Evolutionary conservation across 1,140 invertebrate genomes (phyloP).

Genomic region (Littorina saxatilis): DNA sequence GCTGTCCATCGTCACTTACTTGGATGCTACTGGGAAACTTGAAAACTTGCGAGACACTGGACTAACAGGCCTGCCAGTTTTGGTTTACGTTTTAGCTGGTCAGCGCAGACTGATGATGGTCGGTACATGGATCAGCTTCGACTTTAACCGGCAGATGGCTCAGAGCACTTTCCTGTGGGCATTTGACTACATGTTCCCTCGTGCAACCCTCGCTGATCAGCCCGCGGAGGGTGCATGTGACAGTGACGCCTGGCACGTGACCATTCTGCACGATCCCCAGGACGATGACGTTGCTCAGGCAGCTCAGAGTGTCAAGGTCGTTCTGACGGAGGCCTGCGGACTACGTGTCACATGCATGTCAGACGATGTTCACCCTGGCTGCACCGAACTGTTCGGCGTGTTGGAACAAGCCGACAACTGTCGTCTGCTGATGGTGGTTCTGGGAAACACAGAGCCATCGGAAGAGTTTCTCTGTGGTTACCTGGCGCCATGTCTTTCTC

Average conservation of each 20-base stretch:
- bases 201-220: not conserved
- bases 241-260: not conserved
- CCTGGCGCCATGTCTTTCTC: not conserved
- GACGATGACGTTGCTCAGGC: not conserved
- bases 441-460: not conserved
- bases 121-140: not conserved
- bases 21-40: too few species aligned
- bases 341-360: slow-evolving; percentile 11
- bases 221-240: not conserved
- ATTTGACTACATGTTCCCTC: not conserved
- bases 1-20: not conserved
- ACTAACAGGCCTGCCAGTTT: not conserved
- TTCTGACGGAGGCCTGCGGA: not conserved
- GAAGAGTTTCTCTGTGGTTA: not conserved
- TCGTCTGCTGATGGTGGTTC: not conserved
- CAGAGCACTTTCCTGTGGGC: not conserved
- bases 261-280: slow-evolving; percentile 17
- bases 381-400: not conserved
- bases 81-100: not conserved
- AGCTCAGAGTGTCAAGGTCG: not conserved
- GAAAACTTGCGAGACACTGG: too few species aligned
- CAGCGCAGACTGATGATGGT: not conserved
- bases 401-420: not conserved
- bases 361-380: not conserved
- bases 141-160: not conserved